Percentiles rank a stretch among this genome's conserved stretches.
phyloP scores from a whole-genome alignment of 2,888 invertebrate species.

The Pantelozetes paolii region DNA sequence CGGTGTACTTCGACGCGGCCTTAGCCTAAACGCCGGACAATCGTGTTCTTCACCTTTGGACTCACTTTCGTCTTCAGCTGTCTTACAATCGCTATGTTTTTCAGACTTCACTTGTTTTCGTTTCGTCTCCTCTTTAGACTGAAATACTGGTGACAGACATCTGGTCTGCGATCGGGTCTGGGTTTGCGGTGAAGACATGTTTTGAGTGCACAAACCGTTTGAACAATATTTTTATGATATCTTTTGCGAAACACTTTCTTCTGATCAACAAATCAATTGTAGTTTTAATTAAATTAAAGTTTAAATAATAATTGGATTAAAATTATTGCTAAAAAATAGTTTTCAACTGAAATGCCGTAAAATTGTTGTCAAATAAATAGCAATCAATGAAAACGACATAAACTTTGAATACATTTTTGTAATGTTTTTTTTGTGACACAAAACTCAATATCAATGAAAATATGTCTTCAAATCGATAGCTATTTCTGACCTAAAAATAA shows the following conservation, averaged over 20 bases:
- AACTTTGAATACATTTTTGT: conserved; percentile 7
- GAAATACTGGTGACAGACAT: conserved; percentile 10
- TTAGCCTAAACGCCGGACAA: conserved; percentile 11
- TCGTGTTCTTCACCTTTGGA: not conserved
- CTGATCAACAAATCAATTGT: not conserved
- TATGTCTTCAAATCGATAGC: conserved; percentile 11
- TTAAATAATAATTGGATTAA: not conserved
- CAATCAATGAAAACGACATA: not conserved
- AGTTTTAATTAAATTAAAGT: not conserved
- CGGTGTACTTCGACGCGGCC: conserved; percentile 19
- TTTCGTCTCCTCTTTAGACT: not conserved
- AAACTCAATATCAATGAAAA: not conserved
- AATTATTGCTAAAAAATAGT: not conserved
- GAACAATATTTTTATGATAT: too few species aligned
- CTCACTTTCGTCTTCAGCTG: not conserved
- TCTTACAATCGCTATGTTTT: conserved; percentile 18
- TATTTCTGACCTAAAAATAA: conserved; percentile 7
- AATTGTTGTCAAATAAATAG: not conserved
- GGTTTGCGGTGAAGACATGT: not conserved
- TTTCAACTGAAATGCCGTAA: conserved; percentile 6
- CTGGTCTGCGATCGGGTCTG: conserved; percentile 14
- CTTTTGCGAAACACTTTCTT: not conserved
- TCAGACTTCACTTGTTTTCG: conserved; percentile 4
- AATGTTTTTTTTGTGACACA: not conserved
- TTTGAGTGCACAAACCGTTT: not conserved